Evolutionary conservation across 1,140 invertebrate species (phyloP).

Genomic region (Adoxophyes honmai): DNA sequence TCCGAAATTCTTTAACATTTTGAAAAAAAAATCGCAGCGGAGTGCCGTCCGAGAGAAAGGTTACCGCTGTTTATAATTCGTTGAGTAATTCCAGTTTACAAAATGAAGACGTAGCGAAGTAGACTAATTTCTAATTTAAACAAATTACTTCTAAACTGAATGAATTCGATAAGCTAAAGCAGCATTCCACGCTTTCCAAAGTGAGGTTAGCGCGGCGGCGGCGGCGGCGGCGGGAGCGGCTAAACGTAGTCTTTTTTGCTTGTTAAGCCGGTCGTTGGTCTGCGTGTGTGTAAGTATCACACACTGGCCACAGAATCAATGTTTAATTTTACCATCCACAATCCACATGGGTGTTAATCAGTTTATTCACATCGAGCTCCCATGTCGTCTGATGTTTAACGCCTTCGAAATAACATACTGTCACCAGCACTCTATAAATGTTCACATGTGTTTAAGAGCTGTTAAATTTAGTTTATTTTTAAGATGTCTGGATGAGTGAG

Average conservation of each 20-base stretch:
- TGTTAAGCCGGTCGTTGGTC: not conserved
- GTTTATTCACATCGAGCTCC: not conserved
- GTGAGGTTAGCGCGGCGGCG: not conserved
- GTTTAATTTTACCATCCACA: not conserved
- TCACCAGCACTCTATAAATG: too few relatives aligned
- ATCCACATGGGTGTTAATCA: not conserved
- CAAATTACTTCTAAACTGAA: slow-evolving; percentile 5
- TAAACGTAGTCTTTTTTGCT: not conserved
- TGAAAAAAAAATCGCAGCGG: not conserved
- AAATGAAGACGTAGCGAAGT: slow-evolving; percentile 2
- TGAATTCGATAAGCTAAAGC: slow-evolving; percentile 5
- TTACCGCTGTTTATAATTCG: not conserved
- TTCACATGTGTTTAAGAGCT: too few relatives aligned
- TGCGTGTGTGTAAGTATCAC: not conserved
- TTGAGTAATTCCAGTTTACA: not conserved
- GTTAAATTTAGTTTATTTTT: too few relatives aligned
- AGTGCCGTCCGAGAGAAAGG: not conserved
- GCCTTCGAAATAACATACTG: too few relatives aligned
- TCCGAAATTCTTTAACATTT: too few relatives aligned
- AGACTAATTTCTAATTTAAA: slow-evolving; percentile 14
- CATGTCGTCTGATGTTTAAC: too few relatives aligned
- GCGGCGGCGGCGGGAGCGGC: not conserved
- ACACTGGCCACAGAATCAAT: not conserved
- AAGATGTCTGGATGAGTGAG: too few relatives aligned
- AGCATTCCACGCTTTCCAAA: slow-evolving; percentile 12